phyloP scores from a whole-genome alignment of 2,113 vertebrate species.

The Apaloderma vittatum region DNA sequence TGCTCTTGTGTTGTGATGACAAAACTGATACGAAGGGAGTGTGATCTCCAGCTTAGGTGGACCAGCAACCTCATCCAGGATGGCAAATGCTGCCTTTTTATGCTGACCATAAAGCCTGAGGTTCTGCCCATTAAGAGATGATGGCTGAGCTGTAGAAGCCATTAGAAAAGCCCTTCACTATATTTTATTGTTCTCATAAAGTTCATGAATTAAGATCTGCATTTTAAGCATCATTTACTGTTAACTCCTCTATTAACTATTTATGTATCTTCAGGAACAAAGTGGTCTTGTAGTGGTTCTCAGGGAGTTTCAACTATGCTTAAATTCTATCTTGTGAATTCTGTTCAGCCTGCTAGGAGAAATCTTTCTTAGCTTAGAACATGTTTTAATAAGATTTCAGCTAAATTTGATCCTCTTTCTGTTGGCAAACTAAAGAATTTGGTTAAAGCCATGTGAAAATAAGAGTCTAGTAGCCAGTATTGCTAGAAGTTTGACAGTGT shows the following conservation, averaged over 20 bases:
- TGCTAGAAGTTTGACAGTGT: not conserved
- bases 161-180: not conserved
- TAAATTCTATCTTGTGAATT: not conserved
- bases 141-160: conserved; percentile 2
- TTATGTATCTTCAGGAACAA: conserved; percentile 2
- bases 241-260: conserved; percentile 33
- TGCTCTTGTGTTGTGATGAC: not conserved
- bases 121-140: not conserved
- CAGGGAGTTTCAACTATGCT: not conserved
- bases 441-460: not conserved
- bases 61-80: not conserved
- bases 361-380: not conserved
- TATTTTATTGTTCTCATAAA: conserved; percentile 47
- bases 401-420: not conserved
- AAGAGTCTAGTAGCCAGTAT: not conserved
- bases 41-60: not conserved
- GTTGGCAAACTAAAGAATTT: not conserved
- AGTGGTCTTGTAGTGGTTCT: not conserved
- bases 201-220: not conserved
- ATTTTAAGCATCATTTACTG: conserved; percentile 34
- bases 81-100: not conserved
- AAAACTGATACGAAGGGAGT: not conserved
- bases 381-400: not conserved
- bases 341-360: not conserved
- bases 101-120: not conserved